Conservation (phyloP, 2,797 vertebrate species). For the Hyperoplus immaculatus region DNA sequence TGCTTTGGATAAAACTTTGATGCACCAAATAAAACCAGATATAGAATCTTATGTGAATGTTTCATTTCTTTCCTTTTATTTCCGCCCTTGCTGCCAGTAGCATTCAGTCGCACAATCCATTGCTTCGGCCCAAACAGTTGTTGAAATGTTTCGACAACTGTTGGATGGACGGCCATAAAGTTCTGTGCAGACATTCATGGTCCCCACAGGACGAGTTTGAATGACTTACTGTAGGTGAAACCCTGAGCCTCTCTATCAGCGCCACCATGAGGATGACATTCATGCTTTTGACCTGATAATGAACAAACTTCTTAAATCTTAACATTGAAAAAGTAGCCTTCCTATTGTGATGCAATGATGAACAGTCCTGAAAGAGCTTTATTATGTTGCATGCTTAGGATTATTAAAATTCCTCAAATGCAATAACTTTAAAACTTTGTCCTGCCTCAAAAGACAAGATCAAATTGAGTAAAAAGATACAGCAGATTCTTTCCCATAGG, state of each 20-base stretch:
- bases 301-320: background rate
- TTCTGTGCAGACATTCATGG: background rate
- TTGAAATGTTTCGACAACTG: constrained; percentile 1
- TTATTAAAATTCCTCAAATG: constrained; percentile 14
- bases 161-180: background rate
- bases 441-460: constrained; percentile 12
- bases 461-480: constrained; percentile 26
- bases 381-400: background rate
- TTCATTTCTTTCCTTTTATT: constrained; percentile 60
- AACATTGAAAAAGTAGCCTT: background rate
- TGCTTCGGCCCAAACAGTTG: background rate
- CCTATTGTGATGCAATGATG: background rate
- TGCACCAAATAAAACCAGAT: constrained; percentile 84
- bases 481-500: constrained; percentile 46
- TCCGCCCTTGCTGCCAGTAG: background rate
- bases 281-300: constrained; percentile 9
- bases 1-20: constrained; percentile 75
- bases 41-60: constrained; percentile 66
- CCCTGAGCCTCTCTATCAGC: background rate
- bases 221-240: too few species aligned
- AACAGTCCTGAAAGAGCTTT: background rate
- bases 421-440: constrained; percentile 9
- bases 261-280: background rate
- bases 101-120: background rate
- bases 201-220: background rate